phyloP scores from a whole-genome alignment of 2,888 invertebrate genomes.

The Nebria salina region DNA sequence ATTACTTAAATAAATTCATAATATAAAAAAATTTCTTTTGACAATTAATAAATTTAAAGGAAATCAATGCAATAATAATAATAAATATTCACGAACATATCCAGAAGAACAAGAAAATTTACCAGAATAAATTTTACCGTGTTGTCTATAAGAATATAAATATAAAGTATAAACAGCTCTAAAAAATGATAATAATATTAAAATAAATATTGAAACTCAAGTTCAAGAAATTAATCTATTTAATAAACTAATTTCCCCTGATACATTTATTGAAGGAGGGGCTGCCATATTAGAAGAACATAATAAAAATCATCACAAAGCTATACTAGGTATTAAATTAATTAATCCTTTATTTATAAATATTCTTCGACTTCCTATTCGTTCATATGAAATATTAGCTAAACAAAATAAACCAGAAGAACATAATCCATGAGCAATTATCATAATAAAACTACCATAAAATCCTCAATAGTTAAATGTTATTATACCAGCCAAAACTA shows the following conservation, averaged over 20 bases:
- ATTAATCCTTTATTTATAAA: slow-evolving; percentile 73
- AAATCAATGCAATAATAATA: slow-evolving; percentile 71
- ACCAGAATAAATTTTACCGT: slow-evolving; percentile 67
- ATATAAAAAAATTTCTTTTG: slow-evolving; percentile 65
- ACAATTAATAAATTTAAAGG: slow-evolving; percentile 72
- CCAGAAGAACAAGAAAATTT: slow-evolving; percentile 65
- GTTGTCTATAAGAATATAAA: slow-evolving; percentile 72
- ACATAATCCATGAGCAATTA: slow-evolving; percentile 74
- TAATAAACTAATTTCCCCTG: slow-evolving; percentile 73
- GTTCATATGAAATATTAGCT: slow-evolving; percentile 72
- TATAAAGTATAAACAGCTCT: slow-evolving; percentile 72
- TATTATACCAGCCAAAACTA: slow-evolving; percentile 69
- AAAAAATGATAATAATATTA: slow-evolving; percentile 72
- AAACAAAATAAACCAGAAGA: slow-evolving; percentile 74
- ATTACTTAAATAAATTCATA: slow-evolving; percentile 72
- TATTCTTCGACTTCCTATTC: slow-evolving; percentile 69
- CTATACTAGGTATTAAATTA: slow-evolving; percentile 68
- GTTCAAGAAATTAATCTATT: slow-evolving; percentile 68
- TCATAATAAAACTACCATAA: slow-evolving; percentile 67
- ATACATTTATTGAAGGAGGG: slow-evolving; percentile 74
- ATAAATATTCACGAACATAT: slow-evolving; percentile 68
- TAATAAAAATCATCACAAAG: slow-evolving; percentile 74
- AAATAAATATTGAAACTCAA: slow-evolving; percentile 64
- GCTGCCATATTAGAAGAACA: slow-evolving; percentile 72
- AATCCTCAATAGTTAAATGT: slow-evolving; percentile 67